phyloP scores from a whole-genome alignment of 2,797 vertebrate genomes.

The Eleutherodactylus coqui region DNA sequence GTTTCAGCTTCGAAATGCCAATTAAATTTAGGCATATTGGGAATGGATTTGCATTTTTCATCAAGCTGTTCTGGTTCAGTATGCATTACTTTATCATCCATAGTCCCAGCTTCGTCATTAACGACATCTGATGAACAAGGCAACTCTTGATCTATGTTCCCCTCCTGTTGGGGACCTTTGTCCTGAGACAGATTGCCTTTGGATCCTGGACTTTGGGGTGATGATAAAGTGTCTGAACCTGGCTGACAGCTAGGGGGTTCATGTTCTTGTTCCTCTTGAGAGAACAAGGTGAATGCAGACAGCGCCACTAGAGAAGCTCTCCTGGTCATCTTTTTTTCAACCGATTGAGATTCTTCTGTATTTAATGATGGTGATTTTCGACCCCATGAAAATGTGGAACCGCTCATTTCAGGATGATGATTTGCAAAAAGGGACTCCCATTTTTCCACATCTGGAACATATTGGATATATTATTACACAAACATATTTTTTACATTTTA shows the following conservation, averaged over 20 bases:
- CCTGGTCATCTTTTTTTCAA: too few species aligned
- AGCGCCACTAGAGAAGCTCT: conserved; percentile 7
- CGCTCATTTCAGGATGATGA: neutral
- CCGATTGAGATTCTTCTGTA: too few species aligned
- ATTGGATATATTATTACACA: neutral
- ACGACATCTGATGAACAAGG: neutral
- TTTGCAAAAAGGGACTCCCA: conserved; percentile 15
- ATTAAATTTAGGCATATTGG: neutral
- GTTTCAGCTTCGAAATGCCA: neutral
- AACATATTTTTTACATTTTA: neutral
- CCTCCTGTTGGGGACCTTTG: neutral
- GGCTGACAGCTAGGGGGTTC: too few species aligned
- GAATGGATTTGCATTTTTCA: neutral
- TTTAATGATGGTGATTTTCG: too few species aligned
- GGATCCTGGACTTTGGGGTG: neutral
- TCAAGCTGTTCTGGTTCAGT: neutral
- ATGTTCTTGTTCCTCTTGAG: neutral
- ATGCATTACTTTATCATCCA: neutral
- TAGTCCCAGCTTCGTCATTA: neutral
- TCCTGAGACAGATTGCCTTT: neutral
- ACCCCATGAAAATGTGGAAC: conserved; percentile 16
- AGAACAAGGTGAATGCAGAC: conserved; percentile 40
- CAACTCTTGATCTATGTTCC: neutral
- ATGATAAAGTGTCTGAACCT: neutral
- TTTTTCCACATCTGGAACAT: conserved; percentile 1